phyloP scores from a whole-genome alignment of 2,888 invertebrate species.

The Zaprionus bogoriensis region DNA sequence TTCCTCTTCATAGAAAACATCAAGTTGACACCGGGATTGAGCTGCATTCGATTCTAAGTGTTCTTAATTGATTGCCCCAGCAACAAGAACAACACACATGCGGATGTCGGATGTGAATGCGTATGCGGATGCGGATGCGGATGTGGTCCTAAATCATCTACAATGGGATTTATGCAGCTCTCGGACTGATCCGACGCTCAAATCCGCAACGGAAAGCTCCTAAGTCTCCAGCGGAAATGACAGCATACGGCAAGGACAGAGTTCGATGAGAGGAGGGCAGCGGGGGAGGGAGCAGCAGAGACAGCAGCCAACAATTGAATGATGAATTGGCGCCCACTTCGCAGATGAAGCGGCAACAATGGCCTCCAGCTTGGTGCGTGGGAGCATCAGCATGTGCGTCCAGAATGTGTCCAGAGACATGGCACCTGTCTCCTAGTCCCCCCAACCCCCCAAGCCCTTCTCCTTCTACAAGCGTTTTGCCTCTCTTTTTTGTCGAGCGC shows the following conservation, averaged over 20 bases:
- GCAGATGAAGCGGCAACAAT: constrained; percentile 46
- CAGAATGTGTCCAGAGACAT: constrained; percentile 32
- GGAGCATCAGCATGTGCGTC: constrained; percentile 36
- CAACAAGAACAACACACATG: not conserved
- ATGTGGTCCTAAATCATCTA: constrained; percentile 26
- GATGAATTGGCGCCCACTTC: constrained; percentile 55
- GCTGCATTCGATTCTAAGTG: not conserved
- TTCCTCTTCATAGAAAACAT: not conserved
- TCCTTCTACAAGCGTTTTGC: not conserved
- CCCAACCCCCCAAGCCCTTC: not conserved
- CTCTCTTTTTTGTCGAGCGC: constrained; percentile 8
- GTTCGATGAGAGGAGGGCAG: not conserved
- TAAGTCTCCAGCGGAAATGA: constrained; percentile 18
- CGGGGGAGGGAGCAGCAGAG: not conserved
- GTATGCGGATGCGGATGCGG: no score
- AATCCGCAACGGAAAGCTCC: constrained; percentile 31
- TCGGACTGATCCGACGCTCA: constrained; percentile 15
- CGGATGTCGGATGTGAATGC: not conserved
- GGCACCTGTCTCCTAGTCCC: constrained; percentile 27
- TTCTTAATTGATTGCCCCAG: not conserved
- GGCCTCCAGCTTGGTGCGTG: constrained; percentile 34
- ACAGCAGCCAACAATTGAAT: constrained; percentile 47
- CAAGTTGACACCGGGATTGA: not conserved
- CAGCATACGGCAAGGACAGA: not conserved
- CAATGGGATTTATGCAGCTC: constrained; percentile 31